A percentile compares a stretch with the other conserved stretches of the same genome.
Evolutionary conservation across 2,113 vertebrate species (phyloP).

Genomic region (Psilopsiagon aymara): DNA sequence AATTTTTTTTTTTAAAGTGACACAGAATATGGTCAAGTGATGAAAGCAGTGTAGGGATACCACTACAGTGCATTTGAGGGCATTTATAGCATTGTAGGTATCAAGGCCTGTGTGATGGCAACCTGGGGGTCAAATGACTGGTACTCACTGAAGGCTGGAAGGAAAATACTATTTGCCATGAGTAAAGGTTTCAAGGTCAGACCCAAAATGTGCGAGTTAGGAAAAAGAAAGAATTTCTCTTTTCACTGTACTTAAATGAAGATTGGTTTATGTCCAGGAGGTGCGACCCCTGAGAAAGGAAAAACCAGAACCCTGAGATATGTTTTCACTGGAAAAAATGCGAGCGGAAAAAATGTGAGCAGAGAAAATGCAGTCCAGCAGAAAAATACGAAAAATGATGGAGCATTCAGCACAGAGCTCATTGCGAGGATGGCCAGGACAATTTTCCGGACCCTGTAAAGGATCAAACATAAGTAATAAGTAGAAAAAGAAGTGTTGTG

Average conservation of each 20-base stretch:
- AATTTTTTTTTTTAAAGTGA: not conserved
- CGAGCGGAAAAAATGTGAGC: not conserved
- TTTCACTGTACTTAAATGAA: not conserved
- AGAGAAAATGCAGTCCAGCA: not conserved
- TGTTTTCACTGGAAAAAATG: not conserved
- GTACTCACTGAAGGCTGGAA: not conserved
- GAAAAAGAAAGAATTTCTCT: not conserved
- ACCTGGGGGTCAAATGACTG: not conserved
- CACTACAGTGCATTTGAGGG: not conserved
- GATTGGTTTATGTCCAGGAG: not conserved
- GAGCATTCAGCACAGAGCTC: not conserved
- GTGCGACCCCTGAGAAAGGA: not conserved
- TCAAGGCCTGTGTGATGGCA: not conserved
- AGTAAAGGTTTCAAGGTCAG: not conserved
- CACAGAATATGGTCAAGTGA: not conserved
- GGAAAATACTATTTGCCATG: not conserved
- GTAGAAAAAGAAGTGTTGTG: conserved; percentile 1
- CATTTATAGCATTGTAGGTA: not conserved
- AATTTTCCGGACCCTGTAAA: not conserved
- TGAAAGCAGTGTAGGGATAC: rapidly evolving
- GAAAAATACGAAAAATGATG: not conserved
- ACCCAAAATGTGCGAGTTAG: not conserved
- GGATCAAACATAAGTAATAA: not conserved
- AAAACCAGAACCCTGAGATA: not conserved
- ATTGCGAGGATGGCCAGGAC: not conserved